Evolutionary conservation across 1,140 invertebrate species (phyloP).

Genomic region (Pollicipes pollicipes): DNA sequence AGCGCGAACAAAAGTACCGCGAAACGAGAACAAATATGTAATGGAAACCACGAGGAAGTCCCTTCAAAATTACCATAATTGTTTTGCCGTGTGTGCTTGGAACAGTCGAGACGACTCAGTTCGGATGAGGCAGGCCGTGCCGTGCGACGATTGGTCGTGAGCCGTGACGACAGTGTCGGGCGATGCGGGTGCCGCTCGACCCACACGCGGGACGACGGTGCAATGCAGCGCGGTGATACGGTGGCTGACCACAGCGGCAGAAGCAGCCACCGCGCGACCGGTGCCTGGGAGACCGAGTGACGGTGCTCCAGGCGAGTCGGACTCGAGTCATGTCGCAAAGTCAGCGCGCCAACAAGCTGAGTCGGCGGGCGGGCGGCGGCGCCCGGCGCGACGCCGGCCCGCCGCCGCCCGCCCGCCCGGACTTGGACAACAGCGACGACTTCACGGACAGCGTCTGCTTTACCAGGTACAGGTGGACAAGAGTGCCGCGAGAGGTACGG

Average conservation of each 20-base stretch:
- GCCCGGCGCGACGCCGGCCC: too few species aligned
- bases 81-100: background rate
- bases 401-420: too few species aligned
- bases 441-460: background rate
- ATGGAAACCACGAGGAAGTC: too few species aligned
- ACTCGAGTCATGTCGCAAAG: background rate
- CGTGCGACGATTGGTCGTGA: background rate
- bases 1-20: background rate
- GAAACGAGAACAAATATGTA: background rate
- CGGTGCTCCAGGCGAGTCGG: too few species aligned
- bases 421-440: background rate
- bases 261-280: too few species aligned
- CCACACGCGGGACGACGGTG: too few species aligned
- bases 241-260: too few species aligned
- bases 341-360: background rate
- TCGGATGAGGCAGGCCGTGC: too few species aligned
- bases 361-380: background rate
- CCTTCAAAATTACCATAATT: background rate
- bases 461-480: background rate
- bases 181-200: too few species aligned
- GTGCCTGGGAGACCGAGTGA: too few species aligned
- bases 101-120: background rate
- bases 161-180: background rate
- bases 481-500: too few species aligned
- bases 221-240: too few species aligned